These are phyloP conservation scores for Hetaerina titia DNA, from an alignment of 2,888 invertebrate genomes.

Conservation along the genomic window DNA sequence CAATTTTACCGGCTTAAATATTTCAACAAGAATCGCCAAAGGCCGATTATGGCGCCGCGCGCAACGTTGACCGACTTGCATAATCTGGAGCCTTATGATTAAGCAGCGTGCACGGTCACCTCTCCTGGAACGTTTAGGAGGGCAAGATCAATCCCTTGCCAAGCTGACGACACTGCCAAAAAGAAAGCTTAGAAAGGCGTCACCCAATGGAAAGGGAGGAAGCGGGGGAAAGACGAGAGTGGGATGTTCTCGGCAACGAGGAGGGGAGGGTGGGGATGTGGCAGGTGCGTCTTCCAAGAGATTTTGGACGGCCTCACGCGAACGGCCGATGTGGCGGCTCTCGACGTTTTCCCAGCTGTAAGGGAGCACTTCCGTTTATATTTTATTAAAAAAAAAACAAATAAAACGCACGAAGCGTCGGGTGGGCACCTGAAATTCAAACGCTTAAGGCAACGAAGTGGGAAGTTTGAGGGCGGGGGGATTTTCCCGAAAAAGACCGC, in stretches of 20 bases:
- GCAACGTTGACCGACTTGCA: too few relatives aligned
- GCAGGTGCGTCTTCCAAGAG: background rate
- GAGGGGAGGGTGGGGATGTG: background rate
- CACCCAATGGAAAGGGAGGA: background rate
- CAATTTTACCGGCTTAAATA: too few relatives aligned
- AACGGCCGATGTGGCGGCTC: background rate
- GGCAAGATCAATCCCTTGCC: background rate
- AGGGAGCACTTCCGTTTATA: background rate
- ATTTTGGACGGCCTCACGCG: constrained; percentile 26
- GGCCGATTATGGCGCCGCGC: too few relatives aligned
- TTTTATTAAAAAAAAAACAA: background rate
- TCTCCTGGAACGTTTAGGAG: too few relatives aligned
- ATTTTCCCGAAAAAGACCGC: background rate
- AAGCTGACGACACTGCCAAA: background rate
- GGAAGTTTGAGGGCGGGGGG: background rate
- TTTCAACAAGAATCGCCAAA: too few relatives aligned
- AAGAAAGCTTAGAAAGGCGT: background rate
- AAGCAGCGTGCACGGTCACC: too few relatives aligned
- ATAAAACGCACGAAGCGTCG: background rate
- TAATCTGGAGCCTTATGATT: too few relatives aligned
- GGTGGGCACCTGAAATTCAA: background rate
- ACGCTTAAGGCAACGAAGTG: background rate
- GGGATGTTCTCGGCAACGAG: background rate
- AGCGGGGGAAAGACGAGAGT: background rate
- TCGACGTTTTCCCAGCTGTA: background rate